A percentile compares a stretch with the other conserved stretches of the same genome.
phyloP scores from a whole-genome alignment of 1,140 invertebrate species.

The Drosophila pallidifrons region DNA sequence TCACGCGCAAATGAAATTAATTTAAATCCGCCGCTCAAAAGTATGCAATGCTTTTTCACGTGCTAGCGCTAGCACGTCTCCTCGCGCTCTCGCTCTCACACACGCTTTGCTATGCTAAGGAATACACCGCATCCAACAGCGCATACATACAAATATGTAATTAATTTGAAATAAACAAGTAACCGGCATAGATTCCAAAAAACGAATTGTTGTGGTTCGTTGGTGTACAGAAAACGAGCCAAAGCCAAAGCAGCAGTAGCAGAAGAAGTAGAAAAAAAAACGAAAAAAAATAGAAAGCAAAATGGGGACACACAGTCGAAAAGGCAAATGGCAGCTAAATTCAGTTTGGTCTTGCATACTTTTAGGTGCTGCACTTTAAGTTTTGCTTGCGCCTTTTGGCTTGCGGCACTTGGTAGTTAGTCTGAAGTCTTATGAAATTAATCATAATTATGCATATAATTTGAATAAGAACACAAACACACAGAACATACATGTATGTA shows the following conservation, averaged over 20 bases:
- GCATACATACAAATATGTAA: constrained; percentile 55
- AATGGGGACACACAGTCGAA: constrained; percentile 12
- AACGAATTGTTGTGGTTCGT: constrained; percentile 40
- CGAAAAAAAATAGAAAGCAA: constrained; percentile 11
- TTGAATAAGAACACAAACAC: constrained; percentile 33
- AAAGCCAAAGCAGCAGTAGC: too few species aligned
- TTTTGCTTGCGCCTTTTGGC: not conserved
- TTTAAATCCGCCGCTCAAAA: constrained; percentile 64
- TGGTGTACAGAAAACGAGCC: constrained; percentile 59
- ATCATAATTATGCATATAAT: constrained; percentile 39
- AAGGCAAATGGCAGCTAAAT: constrained; percentile 29
- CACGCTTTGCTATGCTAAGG: not conserved
- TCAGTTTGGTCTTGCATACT: constrained; percentile 39
- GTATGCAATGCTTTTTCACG: constrained; percentile 53
- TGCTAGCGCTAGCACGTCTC: constrained; percentile 23
- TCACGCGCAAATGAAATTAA: constrained; percentile 52
- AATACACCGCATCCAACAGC: constrained; percentile 22
- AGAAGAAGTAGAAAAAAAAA: not conserved
- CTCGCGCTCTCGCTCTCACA: not conserved
- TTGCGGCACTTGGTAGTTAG: not conserved
- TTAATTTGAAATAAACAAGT: constrained; percentile 52
- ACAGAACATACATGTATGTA: constrained; percentile 8
- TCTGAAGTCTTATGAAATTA: constrained; percentile 17
- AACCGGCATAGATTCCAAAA: constrained; percentile 33
- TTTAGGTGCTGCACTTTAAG: constrained; percentile 27